phyloP scores from a whole-genome alignment of 2,113 vertebrate species.

The Cathartes aura region DNA sequence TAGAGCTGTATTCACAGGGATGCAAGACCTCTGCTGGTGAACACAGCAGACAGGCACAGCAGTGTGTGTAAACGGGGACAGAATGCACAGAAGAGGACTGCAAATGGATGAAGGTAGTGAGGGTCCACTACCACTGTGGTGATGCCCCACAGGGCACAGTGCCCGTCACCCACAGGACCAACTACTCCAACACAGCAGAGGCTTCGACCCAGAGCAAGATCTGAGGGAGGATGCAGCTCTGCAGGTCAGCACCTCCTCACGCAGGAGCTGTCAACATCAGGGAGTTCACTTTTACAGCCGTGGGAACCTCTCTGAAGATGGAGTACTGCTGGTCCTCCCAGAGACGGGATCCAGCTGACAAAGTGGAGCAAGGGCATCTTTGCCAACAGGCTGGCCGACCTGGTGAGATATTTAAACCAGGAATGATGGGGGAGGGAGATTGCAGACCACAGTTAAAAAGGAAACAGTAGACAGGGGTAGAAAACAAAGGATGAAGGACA shows the following conservation, averaged over 20 bases:
- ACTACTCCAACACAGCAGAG: background rate
- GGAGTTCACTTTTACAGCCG: background rate
- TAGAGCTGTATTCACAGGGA: background rate
- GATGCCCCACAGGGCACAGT: background rate
- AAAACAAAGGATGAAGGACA: background rate
- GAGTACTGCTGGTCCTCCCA: background rate
- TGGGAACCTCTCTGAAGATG: background rate
- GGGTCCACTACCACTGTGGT: fast-evolving
- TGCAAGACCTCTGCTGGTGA: background rate
- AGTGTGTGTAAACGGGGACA: fast-evolving
- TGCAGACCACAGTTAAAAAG: background rate
- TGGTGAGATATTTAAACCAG: background rate
- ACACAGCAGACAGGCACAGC: background rate
- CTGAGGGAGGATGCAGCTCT: background rate
- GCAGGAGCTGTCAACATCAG: background rate
- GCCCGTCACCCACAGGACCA: background rate
- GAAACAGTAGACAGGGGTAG: background rate
- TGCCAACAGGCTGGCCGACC: background rate
- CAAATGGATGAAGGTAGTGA: background rate
- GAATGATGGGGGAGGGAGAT: background rate
- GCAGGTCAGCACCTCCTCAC: background rate
- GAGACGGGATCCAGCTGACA: background rate
- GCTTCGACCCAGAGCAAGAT: fast-evolving
- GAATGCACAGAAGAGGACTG: background rate
- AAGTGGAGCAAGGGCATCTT: background rate